Conservation (phyloP, 2,113 vertebrate species). For the Megaptera novaeangliae region DNA sequence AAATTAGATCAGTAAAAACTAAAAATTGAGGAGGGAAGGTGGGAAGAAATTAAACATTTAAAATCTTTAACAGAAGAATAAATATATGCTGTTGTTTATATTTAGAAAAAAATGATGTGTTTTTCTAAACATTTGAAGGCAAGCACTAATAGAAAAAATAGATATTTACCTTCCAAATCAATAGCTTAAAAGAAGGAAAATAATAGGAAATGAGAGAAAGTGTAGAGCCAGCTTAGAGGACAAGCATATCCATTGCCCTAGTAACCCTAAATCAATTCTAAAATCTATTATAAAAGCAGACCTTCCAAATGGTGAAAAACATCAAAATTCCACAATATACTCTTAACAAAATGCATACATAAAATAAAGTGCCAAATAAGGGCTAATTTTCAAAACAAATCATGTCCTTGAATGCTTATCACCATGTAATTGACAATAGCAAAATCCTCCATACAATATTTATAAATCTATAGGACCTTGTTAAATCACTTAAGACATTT, state of each 20-base stretch:
- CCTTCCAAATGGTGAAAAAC: background rate
- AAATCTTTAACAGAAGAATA: background rate
- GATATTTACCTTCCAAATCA: background rate
- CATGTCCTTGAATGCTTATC: background rate
- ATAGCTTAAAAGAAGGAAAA: background rate
- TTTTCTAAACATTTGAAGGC: background rate
- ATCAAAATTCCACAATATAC: background rate
- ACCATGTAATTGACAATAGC: background rate
- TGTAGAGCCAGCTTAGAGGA: background rate
- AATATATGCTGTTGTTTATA: background rate
- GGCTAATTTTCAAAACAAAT: conserved; percentile 15
- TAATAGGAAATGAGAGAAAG: background rate
- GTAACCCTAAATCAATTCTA: background rate
- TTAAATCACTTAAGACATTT: background rate
- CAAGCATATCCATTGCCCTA: background rate
- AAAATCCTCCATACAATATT: background rate
- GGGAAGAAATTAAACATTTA: background rate
- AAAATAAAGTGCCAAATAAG: background rate
- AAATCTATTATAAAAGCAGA: background rate
- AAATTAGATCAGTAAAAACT: background rate
- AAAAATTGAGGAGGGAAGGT: background rate
- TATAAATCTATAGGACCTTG: background rate
- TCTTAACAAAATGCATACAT: background rate
- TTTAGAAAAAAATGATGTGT: background rate
- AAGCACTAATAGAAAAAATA: background rate